Conservation (phyloP, 2,888 invertebrate genomes). For the Julus scanicus region DNA sequence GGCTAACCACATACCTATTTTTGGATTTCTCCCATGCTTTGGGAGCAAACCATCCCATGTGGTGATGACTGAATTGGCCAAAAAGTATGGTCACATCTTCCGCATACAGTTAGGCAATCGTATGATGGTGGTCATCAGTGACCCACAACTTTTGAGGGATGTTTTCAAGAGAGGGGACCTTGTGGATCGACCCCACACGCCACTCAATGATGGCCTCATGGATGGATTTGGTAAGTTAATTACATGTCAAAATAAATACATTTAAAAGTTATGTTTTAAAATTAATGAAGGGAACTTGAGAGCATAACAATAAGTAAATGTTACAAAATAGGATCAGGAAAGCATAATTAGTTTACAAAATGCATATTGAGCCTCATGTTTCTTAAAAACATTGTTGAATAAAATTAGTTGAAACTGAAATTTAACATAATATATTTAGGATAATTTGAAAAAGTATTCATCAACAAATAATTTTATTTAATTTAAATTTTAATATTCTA, state of each 20-base stretch:
- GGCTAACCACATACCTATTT: constrained; percentile 56
- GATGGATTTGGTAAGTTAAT: constrained; percentile 80
- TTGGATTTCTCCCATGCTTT: constrained; percentile 83
- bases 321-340: background rate
- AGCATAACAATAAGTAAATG: no score
- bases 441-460: background rate
- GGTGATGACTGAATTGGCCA: constrained; percentile 75
- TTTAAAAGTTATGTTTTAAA: no score
- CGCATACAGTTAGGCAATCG: constrained; percentile 48
- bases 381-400: background rate
- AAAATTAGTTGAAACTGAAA: background rate
- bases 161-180: constrained; percentile 79
- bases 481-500: no score
- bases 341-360: no score
- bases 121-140: constrained; percentile 73
- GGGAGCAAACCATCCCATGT: constrained; percentile 73
- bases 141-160: constrained; percentile 77
- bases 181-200: constrained; percentile 84
- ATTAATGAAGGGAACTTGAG: no score
- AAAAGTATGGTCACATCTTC: constrained; percentile 73
- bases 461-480: no score
- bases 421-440: background rate
- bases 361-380: background rate
- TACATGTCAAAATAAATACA: background rate
- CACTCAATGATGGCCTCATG: constrained; percentile 80